phyloP scores from a whole-genome alignment of 1,140 invertebrate genomes.

The Drosophila pectinifera region DNA sequence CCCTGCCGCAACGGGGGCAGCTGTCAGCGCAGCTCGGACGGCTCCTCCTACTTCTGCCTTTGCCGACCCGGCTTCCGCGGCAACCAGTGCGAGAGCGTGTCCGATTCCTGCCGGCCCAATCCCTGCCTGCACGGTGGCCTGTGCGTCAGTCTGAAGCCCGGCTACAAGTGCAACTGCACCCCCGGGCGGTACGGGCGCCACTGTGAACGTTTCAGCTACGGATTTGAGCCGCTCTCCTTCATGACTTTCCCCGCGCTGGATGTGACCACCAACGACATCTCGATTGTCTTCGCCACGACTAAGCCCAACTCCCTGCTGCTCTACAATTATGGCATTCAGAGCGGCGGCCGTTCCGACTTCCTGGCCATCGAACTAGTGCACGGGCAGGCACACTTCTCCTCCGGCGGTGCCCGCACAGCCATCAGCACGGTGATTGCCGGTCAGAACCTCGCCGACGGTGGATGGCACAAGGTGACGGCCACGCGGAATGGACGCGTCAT shows the following conservation, averaged over 20 bases:
- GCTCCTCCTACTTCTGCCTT: conserved; percentile 94
- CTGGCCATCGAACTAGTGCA: conserved; percentile 94
- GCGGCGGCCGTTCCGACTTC: conserved; percentile 95
- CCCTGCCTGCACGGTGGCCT: conserved; percentile 94
- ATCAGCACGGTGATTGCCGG: conserved; percentile 91
- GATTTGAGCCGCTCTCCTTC: conserved; percentile 95
- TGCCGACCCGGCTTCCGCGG: conserved; percentile 95
- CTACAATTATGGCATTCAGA: conserved; percentile 95
- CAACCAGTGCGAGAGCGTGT: conserved; percentile 93
- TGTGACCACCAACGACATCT: conserved; percentile 95
- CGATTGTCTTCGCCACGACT: conserved; percentile 95
- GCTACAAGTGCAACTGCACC: conserved; percentile 94
- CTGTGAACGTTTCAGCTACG: conserved; percentile 95
- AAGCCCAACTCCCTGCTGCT: conserved; percentile 93
- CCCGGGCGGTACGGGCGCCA: conserved; percentile 94
- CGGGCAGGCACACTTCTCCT: conserved; percentile 94
- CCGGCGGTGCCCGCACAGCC: conserved; percentile 93
- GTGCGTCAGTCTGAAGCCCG: conserved; percentile 92
- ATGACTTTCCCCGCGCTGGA: conserved; percentile 94
- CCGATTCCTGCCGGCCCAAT: conserved; percentile 95
- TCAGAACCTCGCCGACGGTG: conserved; percentile 91
- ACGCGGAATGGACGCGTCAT: conserved; percentile 94
- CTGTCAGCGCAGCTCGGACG: conserved; percentile 93
- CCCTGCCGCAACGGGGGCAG: conserved; percentile 96
- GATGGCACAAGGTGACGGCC: conserved; percentile 96